Base-by-base conservation (phyloP, 2,797 vertebrate genomes). In the Crenichthys baileyi region DNA sequence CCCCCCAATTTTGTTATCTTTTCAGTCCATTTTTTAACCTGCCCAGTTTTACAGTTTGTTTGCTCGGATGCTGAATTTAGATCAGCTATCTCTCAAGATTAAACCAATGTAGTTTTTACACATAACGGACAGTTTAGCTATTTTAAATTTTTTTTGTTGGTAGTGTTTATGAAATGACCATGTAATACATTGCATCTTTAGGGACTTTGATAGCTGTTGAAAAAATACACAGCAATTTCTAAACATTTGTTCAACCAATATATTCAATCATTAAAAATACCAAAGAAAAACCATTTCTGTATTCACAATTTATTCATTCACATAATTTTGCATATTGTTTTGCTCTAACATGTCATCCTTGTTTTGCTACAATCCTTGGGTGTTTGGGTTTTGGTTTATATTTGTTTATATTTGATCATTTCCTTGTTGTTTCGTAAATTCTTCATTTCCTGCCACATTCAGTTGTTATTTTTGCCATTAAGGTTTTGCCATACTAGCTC, bases 21-120 rank as follows among this genome's bases (percentile, higher is more conserved):
- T 87, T 73, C 81, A 80, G 77, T 61, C 16, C 15, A 20, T 15
- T 16, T 70, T 48, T 70, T 46, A 70, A 48, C 41, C 24, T 70
- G 41, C 11, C 41, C 24, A 70, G 41, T 70, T 46, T 46, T 44
- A 70, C 5, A 5, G 41, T 70, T 46, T 70, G 63, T 22, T 41
- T 67, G 12, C 22, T 70, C 67, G 26, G 39, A 12, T 24, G 3
- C 55, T 48, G 41, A 70, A 70, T 26, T 26, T 48, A 16, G n/a
- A 16, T 3, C 22, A 44, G 22, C 39, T 7, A 16, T 70, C 22
- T 67, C 22, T 24, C 11, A 24, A 67, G 22, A 41, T 3, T 0
- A 68, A 44, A 41, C 11, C 20, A 68, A 68, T 44, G 39, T 0
- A 13, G 9, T 41, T 20, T 65, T 67, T 22, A 39, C 18, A 24